Evolutionary conservation across 1,140 invertebrate genomes (phyloP), one percentile per base, ranked within the genome.

Genomic region (Goniozus legneri): DNA sequence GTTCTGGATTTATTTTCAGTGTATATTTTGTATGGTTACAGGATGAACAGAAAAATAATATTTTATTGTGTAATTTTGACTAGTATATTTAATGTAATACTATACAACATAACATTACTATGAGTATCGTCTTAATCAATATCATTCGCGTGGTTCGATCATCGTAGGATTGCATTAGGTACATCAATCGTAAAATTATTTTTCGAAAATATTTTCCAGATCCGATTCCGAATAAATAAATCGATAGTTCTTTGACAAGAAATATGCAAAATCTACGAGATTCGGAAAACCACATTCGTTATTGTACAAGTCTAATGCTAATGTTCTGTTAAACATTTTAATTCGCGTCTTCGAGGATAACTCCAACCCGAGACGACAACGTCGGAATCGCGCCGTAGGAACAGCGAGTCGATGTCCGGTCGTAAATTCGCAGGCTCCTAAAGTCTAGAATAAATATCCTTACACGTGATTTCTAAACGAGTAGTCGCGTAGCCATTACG

Each of bases 21-120:
- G n/a, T n/a, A n/a, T n/a, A n/a, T n/a, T n/a, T n/a, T n/a, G n/a
- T n/a, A n/a, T n/a, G n/a, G n/a, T 27, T 10, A 10, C 24, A 27
- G 24, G 24, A 27, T 27, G 4, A 27, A 27, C 24, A 27, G 4
- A 27, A 10, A 27, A 27, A 6, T 27, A 4, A 27, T 4, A 27
- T n/a, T n/a, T n/a, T n/a, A n/a, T n/a, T n/a, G n/a, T n/a, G n/a
- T 27, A 10, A 27, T 64, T 65, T 65, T 67, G 65, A 67, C 65
- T 67, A 67, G 65, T 64, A 41, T 66, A 62, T 53, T 60, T 64
- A 60, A 64, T 6, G 58, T 60, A 55, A 62, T 67, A 65, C 64
- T 21, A 60, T 64, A 67, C 63, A 65, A 52, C 44, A 64, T 49
- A 64, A 60, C 39, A 56, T 65, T 50, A 58, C 56, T 58, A 56